Conservation (phyloP, 2,797 vertebrate genomes). For the Phrynocephalus guinanensis region DNA sequence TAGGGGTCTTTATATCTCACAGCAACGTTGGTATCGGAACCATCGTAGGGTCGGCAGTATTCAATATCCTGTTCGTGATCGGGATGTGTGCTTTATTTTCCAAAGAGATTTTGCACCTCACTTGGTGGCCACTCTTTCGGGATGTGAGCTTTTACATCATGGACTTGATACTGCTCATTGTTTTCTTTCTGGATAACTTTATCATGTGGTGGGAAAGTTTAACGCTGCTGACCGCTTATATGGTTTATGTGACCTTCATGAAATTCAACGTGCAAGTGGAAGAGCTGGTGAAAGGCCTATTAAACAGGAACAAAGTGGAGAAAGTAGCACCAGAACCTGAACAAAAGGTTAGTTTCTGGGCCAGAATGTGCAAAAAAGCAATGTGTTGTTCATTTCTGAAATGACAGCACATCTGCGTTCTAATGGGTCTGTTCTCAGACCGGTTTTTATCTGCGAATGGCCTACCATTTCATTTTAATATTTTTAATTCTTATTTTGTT, state of each 20-base stretch:
- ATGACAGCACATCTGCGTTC: neutral
- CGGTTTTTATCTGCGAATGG: neutral
- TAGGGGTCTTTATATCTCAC: conserved; percentile 97
- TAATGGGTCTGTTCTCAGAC: neutral
- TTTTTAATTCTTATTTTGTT: neutral
- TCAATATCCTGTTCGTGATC: conserved; percentile 99
- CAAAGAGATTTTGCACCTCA: conserved; percentile 95
- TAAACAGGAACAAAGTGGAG: conserved; percentile 94
- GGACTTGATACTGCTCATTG: conserved; percentile 94
- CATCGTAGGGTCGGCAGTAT: conserved; percentile 97
- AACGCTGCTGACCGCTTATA: conserved; percentile 86
- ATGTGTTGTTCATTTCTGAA: conserved; percentile 12
- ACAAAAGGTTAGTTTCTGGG: conserved; percentile 89
- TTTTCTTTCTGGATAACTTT: conserved; percentile 97
- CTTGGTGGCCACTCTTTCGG: conserved; percentile 99
- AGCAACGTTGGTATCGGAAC: conserved; percentile 99
- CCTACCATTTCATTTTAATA: neutral
- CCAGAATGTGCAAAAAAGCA: conserved; percentile 21
- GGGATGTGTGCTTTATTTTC: conserved; percentile 99
- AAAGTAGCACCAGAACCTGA: conserved; percentile 88
- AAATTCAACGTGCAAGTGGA: conserved; percentile 93
- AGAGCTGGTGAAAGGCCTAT: conserved; percentile 85
- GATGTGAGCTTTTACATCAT: conserved; percentile 98
- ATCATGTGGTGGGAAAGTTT: conserved; percentile 95
- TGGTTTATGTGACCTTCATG: conserved; percentile 95